phyloP scores from a whole-genome alignment of 1,140 invertebrate genomes.

The Epicauta chinensis region DNA sequence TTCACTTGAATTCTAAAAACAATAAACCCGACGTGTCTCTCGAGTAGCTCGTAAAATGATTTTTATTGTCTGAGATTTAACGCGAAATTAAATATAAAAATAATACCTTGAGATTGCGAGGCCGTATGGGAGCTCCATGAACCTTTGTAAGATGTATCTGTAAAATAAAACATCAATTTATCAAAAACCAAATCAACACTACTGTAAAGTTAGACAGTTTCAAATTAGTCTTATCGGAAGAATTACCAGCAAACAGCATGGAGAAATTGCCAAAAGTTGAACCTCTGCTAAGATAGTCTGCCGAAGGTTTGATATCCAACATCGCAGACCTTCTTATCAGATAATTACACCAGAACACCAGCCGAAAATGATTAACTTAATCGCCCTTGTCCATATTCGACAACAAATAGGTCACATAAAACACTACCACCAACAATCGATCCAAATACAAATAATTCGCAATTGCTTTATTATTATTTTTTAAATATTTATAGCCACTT shows the following conservation, averaged over 20 bases:
- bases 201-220: neutral
- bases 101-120: conserved; percentile 58
- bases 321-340: conserved; percentile 35
- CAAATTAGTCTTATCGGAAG: neutral
- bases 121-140: conserved; percentile 59
- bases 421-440: neutral
- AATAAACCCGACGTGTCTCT: too few relatives aligned
- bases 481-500: neutral
- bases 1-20: too few relatives aligned
- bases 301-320: conserved; percentile 64
- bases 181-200: conserved; percentile 5
- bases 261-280: conserved; percentile 66
- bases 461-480: neutral
- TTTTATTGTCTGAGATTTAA: too few relatives aligned
- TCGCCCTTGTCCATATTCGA: too few relatives aligned
- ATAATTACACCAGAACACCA: too few relatives aligned
- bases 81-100: conserved; percentile 5
- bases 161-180: conserved; percentile 37
- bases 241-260: conserved; percentile 62
- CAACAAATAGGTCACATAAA: neutral
- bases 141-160: conserved; percentile 65
- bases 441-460: too few relatives aligned
- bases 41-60: too few relatives aligned
- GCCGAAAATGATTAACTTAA: too few relatives aligned
- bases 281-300: conserved; percentile 63